A percentile compares a stretch with the other conserved stretches of the same genome.
phyloP scores from a whole-genome alignment of 2,888 invertebrate species.

The Hirtodrosophila cameraria region DNA sequence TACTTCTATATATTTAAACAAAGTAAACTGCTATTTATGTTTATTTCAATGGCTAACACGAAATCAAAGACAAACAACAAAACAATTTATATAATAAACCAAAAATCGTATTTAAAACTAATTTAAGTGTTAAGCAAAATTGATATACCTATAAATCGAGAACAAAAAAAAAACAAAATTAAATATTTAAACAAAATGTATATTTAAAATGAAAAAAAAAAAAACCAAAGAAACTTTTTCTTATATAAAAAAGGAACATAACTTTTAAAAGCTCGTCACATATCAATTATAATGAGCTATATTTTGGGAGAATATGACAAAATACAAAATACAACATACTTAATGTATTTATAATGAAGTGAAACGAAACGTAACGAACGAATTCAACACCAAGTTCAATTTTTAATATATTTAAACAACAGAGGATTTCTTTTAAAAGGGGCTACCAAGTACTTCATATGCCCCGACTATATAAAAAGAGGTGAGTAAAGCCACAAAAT shows the following conservation, averaged over 20 bases:
- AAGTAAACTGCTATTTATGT: conserved; percentile 56
- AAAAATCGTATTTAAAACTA: conserved; percentile 44
- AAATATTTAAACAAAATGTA: conserved; percentile 48
- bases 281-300: conserved; percentile 75
- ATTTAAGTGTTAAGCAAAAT: conserved; percentile 62
- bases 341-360: conserved; percentile 21
- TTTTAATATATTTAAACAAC: conserved; percentile 43
- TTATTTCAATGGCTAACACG: conserved; percentile 55
- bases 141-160: conserved; percentile 6
- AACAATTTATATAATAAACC: conserved; percentile 20
- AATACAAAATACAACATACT: conserved; percentile 15
- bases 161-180: conserved; percentile 24
- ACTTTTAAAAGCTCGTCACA: conserved; percentile 71
- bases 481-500: conserved; percentile 63
- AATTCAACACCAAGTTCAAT: conserved; percentile 67
- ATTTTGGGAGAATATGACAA: conserved; percentile 44
- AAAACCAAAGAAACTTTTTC: conserved; percentile 49
- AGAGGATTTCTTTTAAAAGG: conserved; percentile 43
- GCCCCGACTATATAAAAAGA: conserved; percentile 40
- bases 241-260: conserved; percentile 42
- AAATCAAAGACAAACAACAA: conserved; percentile 44
- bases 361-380: conserved; percentile 52
- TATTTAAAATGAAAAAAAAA: conserved; percentile 25
- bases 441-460: conserved; percentile 4
- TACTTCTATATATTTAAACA: conserved; percentile 28